A percentile compares a stretch with the other conserved stretches of the same genome.
Evolutionary conservation across 2,113 vertebrate genomes (phyloP).

Genomic region (Chlorodrepanis virens): DNA sequence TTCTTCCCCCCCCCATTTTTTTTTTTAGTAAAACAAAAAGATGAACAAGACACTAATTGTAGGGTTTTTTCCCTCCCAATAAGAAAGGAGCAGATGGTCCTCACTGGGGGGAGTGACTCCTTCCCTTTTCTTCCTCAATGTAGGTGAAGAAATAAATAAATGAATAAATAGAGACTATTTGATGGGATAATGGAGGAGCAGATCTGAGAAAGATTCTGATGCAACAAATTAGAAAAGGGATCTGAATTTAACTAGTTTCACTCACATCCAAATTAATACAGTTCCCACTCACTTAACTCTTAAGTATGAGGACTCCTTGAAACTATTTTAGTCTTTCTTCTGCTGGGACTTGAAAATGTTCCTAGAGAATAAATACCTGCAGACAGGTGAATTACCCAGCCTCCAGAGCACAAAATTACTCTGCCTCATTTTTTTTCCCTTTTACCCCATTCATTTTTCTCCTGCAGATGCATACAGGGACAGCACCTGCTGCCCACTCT

Average conservation of each 20-base stretch:
- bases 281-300: neutral
- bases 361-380: conserved; percentile 22
- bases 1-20: neutral
- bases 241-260: conserved; percentile 39
- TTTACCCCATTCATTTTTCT: neutral
- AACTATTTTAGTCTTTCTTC: conserved; percentile 6
- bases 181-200: conserved; percentile 12
- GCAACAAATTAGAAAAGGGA: conserved; percentile 17
- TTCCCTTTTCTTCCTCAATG: conserved; percentile 6
- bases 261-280: conserved; percentile 27
- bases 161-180: conserved; percentile 10
- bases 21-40: conserved; percentile 52
- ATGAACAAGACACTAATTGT: conserved; percentile 76
- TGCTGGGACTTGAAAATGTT: conserved; percentile 16
- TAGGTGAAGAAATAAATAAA: conserved; percentile 32
- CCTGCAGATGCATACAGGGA: neutral
- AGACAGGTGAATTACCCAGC: neutral
- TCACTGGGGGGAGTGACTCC: neutral
- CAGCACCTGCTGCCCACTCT: neutral
- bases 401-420: conserved; percentile 10
- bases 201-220: neutral
- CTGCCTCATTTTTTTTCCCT: neutral
- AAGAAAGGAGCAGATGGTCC: conserved; percentile 78
- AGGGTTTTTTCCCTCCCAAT: conserved; percentile 63
- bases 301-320: neutral